Percentiles rank a stretch among this genome's conserved stretches.
These are phyloP conservation scores for Vespertilio murinus DNA, from an alignment of 2,797 vertebrate genomes.

Conservation along the genomic window DNA sequence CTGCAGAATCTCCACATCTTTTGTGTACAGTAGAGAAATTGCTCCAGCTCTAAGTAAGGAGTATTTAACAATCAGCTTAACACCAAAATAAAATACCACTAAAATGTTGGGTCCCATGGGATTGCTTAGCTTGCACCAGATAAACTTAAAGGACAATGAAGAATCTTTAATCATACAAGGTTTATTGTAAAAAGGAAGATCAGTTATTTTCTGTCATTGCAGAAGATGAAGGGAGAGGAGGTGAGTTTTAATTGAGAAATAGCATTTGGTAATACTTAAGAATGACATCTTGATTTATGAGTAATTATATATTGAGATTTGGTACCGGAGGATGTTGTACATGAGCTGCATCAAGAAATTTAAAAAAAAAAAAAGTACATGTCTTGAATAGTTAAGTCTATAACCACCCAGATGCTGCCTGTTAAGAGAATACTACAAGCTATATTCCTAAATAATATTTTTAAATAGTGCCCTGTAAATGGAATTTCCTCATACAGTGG, in stretches of 20 bases:
- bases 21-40: slow-evolving; percentile 27
- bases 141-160: background rate
- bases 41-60: background rate
- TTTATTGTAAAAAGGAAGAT: background rate
- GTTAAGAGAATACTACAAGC: slow-evolving; percentile 3
- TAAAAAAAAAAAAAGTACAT: background rate
- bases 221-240: slow-evolving; percentile 9
- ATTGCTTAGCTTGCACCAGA: slow-evolving; percentile 7
- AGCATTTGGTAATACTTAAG: slow-evolving; percentile 35
- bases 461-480: slow-evolving; percentile 12
- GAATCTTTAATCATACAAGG: slow-evolving; percentile 23
- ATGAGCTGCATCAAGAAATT: slow-evolving; percentile 16
- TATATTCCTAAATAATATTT: slow-evolving; percentile 34
- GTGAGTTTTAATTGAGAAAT: slow-evolving; percentile 16
- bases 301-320: slow-evolving; percentile 40
- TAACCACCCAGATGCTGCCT: background rate
- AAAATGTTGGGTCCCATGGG: background rate
- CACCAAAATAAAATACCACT: slow-evolving; percentile 46
- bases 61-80: slow-evolving; percentile 20
- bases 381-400: background rate
- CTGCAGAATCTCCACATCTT: background rate
- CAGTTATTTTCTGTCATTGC: slow-evolving; percentile 32
- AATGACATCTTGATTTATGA: slow-evolving; percentile 43
- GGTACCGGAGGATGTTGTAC: background rate
- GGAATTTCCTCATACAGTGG: slow-evolving; percentile 21